These are phyloP conservation scores for Alloscopus bannaensis DNA, from an alignment of 2,888 invertebrate species.

Conservation along the genomic window DNA sequence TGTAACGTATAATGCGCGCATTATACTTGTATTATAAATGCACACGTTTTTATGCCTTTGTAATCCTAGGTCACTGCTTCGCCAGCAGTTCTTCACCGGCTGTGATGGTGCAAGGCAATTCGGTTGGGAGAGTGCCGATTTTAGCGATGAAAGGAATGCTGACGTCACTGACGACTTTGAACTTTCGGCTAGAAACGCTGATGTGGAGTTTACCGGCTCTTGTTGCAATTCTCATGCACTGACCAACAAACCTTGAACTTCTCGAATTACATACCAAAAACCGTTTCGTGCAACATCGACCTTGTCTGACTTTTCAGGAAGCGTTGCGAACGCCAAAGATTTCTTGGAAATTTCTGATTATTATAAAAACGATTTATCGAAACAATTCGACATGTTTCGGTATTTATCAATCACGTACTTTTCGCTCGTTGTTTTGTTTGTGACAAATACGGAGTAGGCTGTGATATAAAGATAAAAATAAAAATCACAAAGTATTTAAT, in stretches of 20 bases:
- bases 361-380: too few species aligned
- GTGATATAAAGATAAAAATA: slow-evolving; percentile 10
- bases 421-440: neutral
- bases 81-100: slow-evolving; percentile 58
- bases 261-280: too few species aligned
- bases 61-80: slow-evolving; percentile 59
- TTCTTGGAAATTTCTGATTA: too few species aligned
- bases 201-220: slow-evolving; percentile 29
- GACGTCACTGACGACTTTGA: slow-evolving; percentile 8
- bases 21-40: slow-evolving; percentile 2
- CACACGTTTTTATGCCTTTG: slow-evolving; percentile 25
- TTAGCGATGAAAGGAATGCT: slow-evolving; percentile 38
- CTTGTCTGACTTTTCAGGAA: neutral
- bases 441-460: slow-evolving; percentile 14
- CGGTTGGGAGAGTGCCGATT: slow-evolving; percentile 26
- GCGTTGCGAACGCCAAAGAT: slow-evolving; percentile 3
- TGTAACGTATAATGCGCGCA: neutral
- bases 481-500: too few species aligned
- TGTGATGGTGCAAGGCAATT: slow-evolving; percentile 40
- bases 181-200: slow-evolving; percentile 20
- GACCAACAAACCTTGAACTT: too few species aligned
- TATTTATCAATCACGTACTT: slow-evolving; percentile 1
- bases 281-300: too few species aligned
- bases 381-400: too few species aligned
- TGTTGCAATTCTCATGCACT: neutral